A percentile compares a stretch with the other conserved stretches of the same genome.
phyloP scores from a whole-genome alignment of 2,888 invertebrate genomes.

The Acrocyrtus sp. region DNA sequence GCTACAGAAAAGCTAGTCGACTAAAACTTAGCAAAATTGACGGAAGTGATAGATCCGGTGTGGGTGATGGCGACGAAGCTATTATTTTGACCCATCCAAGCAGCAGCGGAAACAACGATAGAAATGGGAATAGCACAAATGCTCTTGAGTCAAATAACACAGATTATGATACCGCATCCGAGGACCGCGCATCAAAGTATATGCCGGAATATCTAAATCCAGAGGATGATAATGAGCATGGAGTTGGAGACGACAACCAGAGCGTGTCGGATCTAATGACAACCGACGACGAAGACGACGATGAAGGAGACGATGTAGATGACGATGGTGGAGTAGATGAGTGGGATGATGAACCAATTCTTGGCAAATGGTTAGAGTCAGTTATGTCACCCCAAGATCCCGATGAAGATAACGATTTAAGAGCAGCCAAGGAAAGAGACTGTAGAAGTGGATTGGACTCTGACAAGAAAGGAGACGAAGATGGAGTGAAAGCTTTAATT shows the following conservation, averaged over 20 bases:
- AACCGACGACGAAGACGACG: conserved; percentile 63
- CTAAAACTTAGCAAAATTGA: conserved; percentile 56
- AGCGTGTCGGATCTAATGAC: conserved; percentile 63
- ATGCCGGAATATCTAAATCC: conserved; percentile 35
- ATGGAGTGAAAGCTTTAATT: conserved; percentile 55
- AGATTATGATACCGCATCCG: conserved; percentile 27
- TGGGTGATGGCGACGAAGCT: conserved; percentile 49
- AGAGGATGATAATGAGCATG: conserved; percentile 54
- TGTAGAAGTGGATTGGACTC: conserved; percentile 56
- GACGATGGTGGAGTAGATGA: conserved; percentile 61
- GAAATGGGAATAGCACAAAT: conserved; percentile 38
- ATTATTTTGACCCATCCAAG: conserved; percentile 21
- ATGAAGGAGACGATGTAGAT: conserved; percentile 56
- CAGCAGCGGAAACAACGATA: conserved; percentile 35
- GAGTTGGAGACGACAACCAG: conserved; percentile 61
- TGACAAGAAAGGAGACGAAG: conserved; percentile 56
- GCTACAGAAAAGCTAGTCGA: conserved; percentile 62
- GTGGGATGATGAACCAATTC: conserved; percentile 76
- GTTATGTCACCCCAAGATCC: conserved; percentile 80
- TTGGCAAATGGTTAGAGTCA: conserved; percentile 95
- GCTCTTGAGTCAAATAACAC: conserved; percentile 3
- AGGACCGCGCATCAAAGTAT: conserved; percentile 31
- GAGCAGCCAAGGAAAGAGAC: conserved; percentile 49
- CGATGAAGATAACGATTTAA: conserved; percentile 53
- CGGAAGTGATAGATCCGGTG: conserved; percentile 32